Evolutionary conservation across 2,888 invertebrate species (phyloP), one percentile per base, ranked within the genome.

Genomic region (Tipula helvola): DNA sequence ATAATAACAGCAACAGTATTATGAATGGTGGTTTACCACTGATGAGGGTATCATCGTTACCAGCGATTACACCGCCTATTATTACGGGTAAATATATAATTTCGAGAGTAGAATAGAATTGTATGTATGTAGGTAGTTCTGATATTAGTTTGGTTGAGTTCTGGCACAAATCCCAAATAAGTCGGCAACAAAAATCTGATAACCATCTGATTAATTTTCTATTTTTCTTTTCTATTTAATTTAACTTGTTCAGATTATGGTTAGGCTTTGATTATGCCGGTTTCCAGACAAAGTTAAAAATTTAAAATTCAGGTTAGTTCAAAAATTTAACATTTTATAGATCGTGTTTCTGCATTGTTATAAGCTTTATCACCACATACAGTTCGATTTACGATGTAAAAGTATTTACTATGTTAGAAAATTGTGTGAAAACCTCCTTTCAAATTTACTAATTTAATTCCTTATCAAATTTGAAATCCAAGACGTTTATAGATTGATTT

Each of bases 11-110:
- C 18, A 87, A 85, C 84, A 84, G 36, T 57, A 57, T 36, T 39
- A 86, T 87, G 36, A 87, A 87, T 87, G 87, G 87, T 42, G 12
- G 71, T 86, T 86, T 87, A 41, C 88, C 89, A 83, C 85, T 88
- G 85, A 87, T 88, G 86, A 88, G 88, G 87, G 88, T 88, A 13
- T 86, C 88, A 52, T 88, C 88, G 44, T 86, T 88, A 39, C 87
- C 88, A 83, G 87, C 87, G n/a, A 88, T 88, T n/a, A 36, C 87
- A 13, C 87, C 87, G 10, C 86, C 85, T 44, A 87, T 57, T 41
- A n/a, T 57, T 41, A n/a, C 86, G 12, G 86, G 86, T 86, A 86
- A 86, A 71, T 71, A 71, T 10, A 83, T 13, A 71, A 71, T 28
- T 28, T 28, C 84, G 71, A 28, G 2, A 3, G 28, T 71, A 71